phyloP scores from a whole-genome alignment of 2,113 vertebrate species.

The Pterocles burchelli region DNA sequence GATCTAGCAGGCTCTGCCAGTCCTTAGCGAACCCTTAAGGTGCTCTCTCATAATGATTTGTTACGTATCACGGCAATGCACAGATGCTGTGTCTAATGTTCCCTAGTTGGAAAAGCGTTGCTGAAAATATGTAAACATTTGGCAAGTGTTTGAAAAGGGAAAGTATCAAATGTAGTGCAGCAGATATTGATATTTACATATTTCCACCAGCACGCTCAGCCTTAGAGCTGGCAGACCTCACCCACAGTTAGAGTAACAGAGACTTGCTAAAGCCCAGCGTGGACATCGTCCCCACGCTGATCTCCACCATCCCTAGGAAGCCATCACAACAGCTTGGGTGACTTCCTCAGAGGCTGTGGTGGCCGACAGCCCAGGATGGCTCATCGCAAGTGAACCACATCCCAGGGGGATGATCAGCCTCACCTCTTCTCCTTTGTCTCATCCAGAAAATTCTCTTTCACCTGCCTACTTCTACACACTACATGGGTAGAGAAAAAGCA shows the following conservation, averaged over 20 bases:
- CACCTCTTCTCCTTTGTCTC: background rate
- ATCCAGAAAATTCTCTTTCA: background rate
- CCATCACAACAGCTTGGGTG: background rate
- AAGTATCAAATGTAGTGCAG: background rate
- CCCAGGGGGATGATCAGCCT: background rate
- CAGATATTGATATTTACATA: conserved; percentile 16
- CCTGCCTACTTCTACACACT: fast-evolving
- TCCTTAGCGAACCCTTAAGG: background rate
- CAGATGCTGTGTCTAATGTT: background rate
- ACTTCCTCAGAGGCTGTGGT: background rate
- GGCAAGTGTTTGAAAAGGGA: conserved; percentile 21
- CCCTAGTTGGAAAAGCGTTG: background rate
- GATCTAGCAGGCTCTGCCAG: background rate
- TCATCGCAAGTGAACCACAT: background rate
- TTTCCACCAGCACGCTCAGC: background rate
- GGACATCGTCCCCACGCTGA: background rate
- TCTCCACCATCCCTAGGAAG: background rate
- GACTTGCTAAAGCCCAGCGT: background rate
- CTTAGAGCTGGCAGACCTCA: background rate
- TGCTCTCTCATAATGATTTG: background rate
- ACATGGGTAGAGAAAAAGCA: background rate
- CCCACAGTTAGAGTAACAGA: background rate
- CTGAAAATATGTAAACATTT: conserved; percentile 1
- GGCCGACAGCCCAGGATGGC: background rate
- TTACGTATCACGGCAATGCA: background rate